Evolutionary conservation across 2,888 invertebrate species (phyloP).

Genomic region (Fragum whitleyi): DNA sequence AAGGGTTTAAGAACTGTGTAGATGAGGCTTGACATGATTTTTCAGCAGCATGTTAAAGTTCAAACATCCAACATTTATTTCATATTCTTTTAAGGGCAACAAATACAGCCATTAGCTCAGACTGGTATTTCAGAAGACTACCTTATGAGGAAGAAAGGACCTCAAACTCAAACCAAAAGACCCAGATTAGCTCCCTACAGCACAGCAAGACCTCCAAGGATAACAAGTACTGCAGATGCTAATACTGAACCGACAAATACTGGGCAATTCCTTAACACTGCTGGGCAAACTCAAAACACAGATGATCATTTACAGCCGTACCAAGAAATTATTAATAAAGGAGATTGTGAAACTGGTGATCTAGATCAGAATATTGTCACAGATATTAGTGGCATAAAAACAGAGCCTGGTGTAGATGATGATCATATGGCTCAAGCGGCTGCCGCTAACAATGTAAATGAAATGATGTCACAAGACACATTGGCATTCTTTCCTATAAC

Average conservation of each 20-base stretch:
- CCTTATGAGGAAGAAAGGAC: slow-evolving; percentile 4
- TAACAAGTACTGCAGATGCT: not conserved
- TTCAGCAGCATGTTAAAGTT: not conserved
- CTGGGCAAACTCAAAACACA: not conserved
- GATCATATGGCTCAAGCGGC: not conserved
- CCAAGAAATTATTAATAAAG: not conserved
- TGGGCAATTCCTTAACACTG: too few relatives aligned
- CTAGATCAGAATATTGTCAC: not conserved
- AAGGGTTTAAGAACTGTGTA: not conserved
- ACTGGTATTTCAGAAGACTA: not conserved
- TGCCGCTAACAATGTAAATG: not conserved
- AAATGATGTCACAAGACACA: not conserved
- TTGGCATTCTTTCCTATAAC: not conserved
- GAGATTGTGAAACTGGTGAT: not conserved
- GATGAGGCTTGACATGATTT: not conserved
- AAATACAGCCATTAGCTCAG: not conserved
- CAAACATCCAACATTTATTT: too few relatives aligned
- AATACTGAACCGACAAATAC: not conserved
- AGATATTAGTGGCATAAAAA: not conserved
- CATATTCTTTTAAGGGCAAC: not conserved
- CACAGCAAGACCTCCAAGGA: not conserved
- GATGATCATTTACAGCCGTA: not conserved
- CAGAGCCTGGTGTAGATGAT: not conserved
- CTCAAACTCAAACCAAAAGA: not conserved
- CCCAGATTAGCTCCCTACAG: slow-evolving; percentile 14